These are phyloP conservation scores for Rutilus rutilus DNA, from an alignment of 2,113 vertebrate species.

Conservation along the genomic window DNA sequence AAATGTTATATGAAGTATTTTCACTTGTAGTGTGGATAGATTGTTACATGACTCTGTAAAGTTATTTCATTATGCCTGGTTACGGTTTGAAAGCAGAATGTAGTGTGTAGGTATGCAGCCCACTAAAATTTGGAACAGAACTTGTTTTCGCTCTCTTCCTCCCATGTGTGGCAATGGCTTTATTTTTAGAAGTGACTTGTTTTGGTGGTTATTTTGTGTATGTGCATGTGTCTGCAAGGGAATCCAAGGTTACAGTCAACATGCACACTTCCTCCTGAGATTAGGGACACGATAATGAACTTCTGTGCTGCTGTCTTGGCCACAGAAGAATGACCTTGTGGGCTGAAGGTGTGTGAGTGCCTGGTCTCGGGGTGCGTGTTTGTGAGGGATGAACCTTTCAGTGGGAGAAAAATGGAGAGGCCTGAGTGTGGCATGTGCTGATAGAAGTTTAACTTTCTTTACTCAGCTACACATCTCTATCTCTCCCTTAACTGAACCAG, in stretches of 20 bases:
- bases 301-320: slow-evolving; percentile 46
- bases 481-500: background rate
- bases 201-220: slow-evolving; percentile 25
- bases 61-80: background rate
- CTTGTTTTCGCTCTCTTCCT: background rate
- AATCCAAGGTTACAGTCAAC: slow-evolving; percentile 53
- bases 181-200: slow-evolving; percentile 17
- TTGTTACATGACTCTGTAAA: background rate
- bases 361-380: slow-evolving; percentile 1
- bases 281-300: slow-evolving; percentile 50
- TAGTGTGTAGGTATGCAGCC: too few species aligned
- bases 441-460: slow-evolving; percentile 30
- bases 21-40: background rate
- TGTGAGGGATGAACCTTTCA: slow-evolving; percentile 43
- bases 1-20: too few species aligned
- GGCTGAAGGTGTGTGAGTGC: slow-evolving; percentile 28
- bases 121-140: background rate
- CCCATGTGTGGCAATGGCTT: background rate
- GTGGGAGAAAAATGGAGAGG: slow-evolving; percentile 45
- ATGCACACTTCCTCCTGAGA: slow-evolving; percentile 53
- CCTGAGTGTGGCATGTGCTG: slow-evolving; percentile 29
- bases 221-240: slow-evolving; percentile 41
- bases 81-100: too few species aligned
- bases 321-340: slow-evolving; percentile 50
- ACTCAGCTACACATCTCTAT: background rate